A percentile compares a stretch with the other conserved stretches of the same genome.
phyloP scores from a whole-genome alignment of 2,797 vertebrate species.

The Oophaga sylvatica region DNA sequence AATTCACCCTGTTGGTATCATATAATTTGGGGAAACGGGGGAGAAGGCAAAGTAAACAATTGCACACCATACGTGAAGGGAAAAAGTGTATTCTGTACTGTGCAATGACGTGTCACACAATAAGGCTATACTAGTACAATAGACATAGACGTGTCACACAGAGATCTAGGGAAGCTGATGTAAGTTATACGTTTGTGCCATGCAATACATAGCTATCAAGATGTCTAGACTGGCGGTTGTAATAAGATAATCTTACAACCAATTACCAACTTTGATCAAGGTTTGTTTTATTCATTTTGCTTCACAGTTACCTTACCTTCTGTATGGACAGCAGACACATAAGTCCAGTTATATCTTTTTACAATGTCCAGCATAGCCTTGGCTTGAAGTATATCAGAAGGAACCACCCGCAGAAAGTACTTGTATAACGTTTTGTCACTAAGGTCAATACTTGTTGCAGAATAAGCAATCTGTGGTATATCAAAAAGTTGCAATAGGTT shows the following conservation, averaged over 20 bases:
- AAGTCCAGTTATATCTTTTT: constrained; percentile 98
- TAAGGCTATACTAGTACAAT: not conserved
- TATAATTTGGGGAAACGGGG: not conserved
- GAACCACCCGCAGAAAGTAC: constrained; percentile 96
- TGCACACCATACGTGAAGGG: not conserved
- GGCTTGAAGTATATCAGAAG: constrained; percentile 95
- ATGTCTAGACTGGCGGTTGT: constrained; percentile 10
- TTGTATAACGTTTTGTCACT: constrained; percentile 98
- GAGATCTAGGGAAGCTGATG: not conserved
- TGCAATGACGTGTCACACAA: not conserved
- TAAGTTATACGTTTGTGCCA: not conserved
- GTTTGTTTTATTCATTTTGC: not conserved
- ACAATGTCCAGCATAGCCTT: constrained; percentile 97
- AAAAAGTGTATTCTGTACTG: not conserved
- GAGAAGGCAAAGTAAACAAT: too few species aligned
- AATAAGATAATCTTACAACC: not conserved
- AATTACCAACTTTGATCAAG: not conserved
- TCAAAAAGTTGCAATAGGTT: constrained; percentile 97
- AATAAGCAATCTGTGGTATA: constrained; percentile 98
- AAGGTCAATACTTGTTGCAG: constrained; percentile 96
- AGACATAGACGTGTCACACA: not conserved
- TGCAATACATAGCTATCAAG: not conserved
- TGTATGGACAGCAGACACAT: constrained; percentile 96
- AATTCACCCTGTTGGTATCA: not conserved
- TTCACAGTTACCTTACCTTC: constrained; percentile 83